Percentiles rank a stretch among this genome's conserved stretches.
phyloP scores from a whole-genome alignment of 2,113 vertebrate genomes.

The Empidonax alnorum region DNA sequence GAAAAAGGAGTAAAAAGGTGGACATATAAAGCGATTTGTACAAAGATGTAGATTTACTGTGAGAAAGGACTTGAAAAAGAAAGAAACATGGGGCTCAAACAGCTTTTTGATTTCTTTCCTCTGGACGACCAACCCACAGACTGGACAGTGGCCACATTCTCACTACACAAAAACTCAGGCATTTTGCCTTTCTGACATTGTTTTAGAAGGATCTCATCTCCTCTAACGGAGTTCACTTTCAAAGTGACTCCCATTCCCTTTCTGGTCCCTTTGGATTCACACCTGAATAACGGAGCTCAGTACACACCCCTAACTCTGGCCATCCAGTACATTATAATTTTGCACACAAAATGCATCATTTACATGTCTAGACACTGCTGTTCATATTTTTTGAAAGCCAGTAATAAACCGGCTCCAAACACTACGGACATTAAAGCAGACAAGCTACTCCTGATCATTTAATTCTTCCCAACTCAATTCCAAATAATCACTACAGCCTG shows the following conservation, averaged over 20 bases:
- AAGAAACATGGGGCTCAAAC: constrained; percentile 62
- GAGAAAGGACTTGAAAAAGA: constrained; percentile 62
- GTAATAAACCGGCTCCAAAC: constrained; percentile 2
- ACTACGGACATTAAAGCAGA: neutral
- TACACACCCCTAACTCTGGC: neutral
- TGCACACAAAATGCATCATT: neutral
- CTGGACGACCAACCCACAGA: constrained; percentile 58
- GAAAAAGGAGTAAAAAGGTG: constrained; percentile 68
- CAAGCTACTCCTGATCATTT: constrained; percentile 23
- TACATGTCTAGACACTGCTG: neutral
- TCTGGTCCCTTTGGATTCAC: neutral
- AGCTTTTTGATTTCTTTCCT: constrained; percentile 65
- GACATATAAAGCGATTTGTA: constrained; percentile 64
- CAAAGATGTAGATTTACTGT: constrained; percentile 42
- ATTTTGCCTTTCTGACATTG: constrained; percentile 27
- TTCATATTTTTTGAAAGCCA: constrained; percentile 11
- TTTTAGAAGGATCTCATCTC: neutral
- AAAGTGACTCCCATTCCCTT: neutral
- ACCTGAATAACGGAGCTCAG: neutral
- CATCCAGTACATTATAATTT: neutral
- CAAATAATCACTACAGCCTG: neutral
- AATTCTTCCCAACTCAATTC: neutral
- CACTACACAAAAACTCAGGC: neutral
- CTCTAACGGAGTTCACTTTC: neutral
- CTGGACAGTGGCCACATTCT: neutral